Evolutionary conservation across 2,113 vertebrate genomes (phyloP).

Genomic region (Cichladusa arquata): DNA sequence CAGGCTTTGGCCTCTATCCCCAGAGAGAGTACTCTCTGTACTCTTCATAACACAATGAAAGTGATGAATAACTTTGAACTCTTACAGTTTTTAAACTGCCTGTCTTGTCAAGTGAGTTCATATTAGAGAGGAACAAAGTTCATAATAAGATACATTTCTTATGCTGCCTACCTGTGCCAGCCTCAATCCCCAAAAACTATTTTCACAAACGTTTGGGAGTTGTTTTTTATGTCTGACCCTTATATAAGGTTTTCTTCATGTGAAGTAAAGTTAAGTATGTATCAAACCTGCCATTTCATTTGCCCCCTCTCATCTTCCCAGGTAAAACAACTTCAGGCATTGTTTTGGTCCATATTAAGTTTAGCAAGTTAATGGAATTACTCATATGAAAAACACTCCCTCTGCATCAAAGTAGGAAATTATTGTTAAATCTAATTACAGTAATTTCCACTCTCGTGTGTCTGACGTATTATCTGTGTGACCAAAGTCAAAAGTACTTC

Average conservation of each 20-base stretch:
- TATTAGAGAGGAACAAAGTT: not conserved
- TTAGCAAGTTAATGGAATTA: not conserved
- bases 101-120: not conserved
- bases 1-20: not conserved
- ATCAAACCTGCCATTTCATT: not conserved
- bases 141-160: not conserved
- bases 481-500: not conserved
- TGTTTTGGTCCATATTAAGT: not conserved
- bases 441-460: not conserved
- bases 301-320: not conserved
- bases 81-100: not conserved
- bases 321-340: not conserved
- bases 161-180: not conserved
- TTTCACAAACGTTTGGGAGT: not conserved
- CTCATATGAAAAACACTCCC: not conserved
- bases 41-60: slow-evolving; percentile 1
- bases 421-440: not conserved
- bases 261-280: not conserved
- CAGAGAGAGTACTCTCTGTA: not conserved
- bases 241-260: not conserved
- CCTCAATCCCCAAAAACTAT: not conserved
- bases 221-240: not conserved
- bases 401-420: not conserved
- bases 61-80: not conserved
- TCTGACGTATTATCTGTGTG: not conserved